Conservation (phyloP, 2,888 invertebrate genomes). For the Marronus borbonicus region DNA sequence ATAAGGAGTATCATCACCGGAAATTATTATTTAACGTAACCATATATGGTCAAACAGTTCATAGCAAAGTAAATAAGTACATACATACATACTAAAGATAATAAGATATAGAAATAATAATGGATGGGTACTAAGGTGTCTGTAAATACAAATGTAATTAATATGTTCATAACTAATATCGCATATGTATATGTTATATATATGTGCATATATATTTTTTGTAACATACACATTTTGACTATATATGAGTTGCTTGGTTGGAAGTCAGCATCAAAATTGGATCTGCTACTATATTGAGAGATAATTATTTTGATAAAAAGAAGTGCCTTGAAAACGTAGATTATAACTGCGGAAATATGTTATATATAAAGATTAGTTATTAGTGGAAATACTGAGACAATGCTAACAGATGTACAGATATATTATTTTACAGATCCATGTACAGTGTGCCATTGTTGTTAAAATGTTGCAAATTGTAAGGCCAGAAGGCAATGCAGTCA, state of each 20-base stretch:
- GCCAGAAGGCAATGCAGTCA: constrained; percentile 68
- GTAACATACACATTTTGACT: constrained; percentile 37
- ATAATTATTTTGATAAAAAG: constrained; percentile 54
- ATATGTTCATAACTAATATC: constrained; percentile 39
- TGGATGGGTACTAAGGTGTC: constrained; percentile 41
- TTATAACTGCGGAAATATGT: constrained; percentile 63
- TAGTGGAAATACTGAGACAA: constrained; percentile 64
- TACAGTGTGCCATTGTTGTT: constrained; percentile 69
- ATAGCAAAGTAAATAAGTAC: background rate
- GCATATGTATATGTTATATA: constrained; percentile 31
- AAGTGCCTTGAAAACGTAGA: constrained; percentile 64
- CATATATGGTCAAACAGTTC: constrained; percentile 43
- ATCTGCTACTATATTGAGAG: constrained; percentile 43
- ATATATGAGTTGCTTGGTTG: constrained; percentile 46
- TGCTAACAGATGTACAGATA: constrained; percentile 65
- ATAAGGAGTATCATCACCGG: constrained; percentile 35
- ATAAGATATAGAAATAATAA: constrained; percentile 16
- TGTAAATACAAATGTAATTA: constrained; percentile 37
- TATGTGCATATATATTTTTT: constrained; percentile 21
- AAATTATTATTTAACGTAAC: constrained; percentile 43
- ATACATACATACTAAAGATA: constrained; percentile 12
- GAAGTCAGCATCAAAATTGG: constrained; percentile 30
- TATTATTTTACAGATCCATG: constrained; percentile 69
- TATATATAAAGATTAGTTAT: constrained; percentile 60
- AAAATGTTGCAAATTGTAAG: constrained; percentile 66